Evolutionary conservation across 1,140 invertebrate genomes (phyloP).

Genomic region (Drosophila sp.): DNA sequence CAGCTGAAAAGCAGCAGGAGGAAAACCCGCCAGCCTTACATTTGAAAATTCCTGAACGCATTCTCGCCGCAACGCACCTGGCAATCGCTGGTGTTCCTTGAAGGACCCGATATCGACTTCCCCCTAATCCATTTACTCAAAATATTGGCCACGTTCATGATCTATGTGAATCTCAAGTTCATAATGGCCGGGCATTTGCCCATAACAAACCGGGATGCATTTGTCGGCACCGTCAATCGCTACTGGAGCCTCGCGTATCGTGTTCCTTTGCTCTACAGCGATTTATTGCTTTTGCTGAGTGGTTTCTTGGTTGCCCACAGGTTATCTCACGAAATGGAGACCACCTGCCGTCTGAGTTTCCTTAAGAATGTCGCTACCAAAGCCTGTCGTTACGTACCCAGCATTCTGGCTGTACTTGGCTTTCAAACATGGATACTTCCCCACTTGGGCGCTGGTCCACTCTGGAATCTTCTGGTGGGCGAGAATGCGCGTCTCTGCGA

Average conservation of each 20-base stretch:
- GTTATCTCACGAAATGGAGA: slow-evolving; percentile 85
- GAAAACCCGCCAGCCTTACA: not conserved
- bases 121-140: slow-evolving; percentile 87
- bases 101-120: slow-evolving; percentile 49
- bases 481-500: slow-evolving; percentile 88
- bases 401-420: slow-evolving; percentile 88
- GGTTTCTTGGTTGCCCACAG: slow-evolving; percentile 88
- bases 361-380: slow-evolving; percentile 86
- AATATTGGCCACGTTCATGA: slow-evolving; percentile 86
- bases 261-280: slow-evolving; percentile 88
- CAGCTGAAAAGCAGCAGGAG: not conserved
- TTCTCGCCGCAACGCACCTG: slow-evolving; percentile 86
- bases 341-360: slow-evolving; percentile 86
- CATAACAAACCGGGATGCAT: slow-evolving; percentile 87
- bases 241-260: slow-evolving; percentile 86
- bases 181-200: slow-evolving; percentile 87
- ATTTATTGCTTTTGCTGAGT: slow-evolving; percentile 88
- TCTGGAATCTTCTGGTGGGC: slow-evolving; percentile 88
- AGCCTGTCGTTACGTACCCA: slow-evolving; percentile 88
- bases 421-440: slow-evolving; percentile 90
- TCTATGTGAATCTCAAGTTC: slow-evolving; percentile 88
- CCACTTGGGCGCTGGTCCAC: slow-evolving; percentile 88
- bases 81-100: slow-evolving; percentile 36
- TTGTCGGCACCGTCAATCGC: slow-evolving; percentile 87
- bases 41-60: slow-evolving; percentile 84